phyloP scores from a whole-genome alignment of 2,113 vertebrate genomes.

The Amblyornis subalaris region DNA sequence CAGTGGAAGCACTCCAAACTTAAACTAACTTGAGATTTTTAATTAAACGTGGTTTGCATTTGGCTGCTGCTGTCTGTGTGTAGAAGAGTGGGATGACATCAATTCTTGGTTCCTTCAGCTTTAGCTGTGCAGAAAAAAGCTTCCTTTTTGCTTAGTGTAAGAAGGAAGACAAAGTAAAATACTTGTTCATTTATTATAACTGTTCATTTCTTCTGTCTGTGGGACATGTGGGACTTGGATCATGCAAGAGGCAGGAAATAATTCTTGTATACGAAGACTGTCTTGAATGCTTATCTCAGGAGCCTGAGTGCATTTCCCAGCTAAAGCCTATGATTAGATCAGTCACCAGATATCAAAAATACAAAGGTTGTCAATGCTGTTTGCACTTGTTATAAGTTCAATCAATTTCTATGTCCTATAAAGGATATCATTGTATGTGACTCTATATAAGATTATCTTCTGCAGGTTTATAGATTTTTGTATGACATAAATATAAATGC shows the following conservation, averaged over 20 bases:
- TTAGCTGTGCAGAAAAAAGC: background rate
- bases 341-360: background rate
- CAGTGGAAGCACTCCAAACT: slow-evolving; percentile 17
- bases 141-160: background rate
- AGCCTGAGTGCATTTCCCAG: background rate
- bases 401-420: background rate
- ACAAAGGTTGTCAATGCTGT: background rate
- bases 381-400: background rate
- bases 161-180: background rate
- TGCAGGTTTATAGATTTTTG: background rate
- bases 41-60: slow-evolving; percentile 12
- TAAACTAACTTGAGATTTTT: slow-evolving; percentile 10
- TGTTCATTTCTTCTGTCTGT: background rate
- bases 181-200: background rate
- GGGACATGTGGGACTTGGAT: background rate
- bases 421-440: background rate
- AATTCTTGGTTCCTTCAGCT: background rate
- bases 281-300: background rate
- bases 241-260: background rate
- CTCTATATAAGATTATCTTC: background rate
- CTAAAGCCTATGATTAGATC: background rate
- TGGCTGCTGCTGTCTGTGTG: background rate
- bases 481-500: background rate
- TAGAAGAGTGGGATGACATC: background rate
- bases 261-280: background rate